Evolutionary conservation across 2,888 invertebrate species (phyloP).

Genomic region (Patella caerulea): DNA sequence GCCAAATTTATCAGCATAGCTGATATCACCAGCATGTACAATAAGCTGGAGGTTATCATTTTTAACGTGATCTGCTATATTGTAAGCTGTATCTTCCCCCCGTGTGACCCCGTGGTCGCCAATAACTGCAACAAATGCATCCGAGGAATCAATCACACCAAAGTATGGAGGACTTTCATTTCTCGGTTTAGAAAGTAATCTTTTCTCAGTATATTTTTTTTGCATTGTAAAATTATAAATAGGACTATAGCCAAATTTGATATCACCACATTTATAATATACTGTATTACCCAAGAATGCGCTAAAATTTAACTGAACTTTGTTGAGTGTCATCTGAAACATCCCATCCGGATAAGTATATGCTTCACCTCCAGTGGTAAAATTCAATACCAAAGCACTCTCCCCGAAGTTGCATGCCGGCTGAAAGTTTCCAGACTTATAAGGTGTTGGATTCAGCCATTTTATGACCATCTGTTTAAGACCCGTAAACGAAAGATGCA

Average conservation of each 20-base stretch:
- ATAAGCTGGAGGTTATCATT: constrained; percentile 28
- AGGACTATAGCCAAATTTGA: constrained; percentile 21
- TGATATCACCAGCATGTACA: constrained; percentile 39
- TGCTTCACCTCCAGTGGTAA: constrained; percentile 14
- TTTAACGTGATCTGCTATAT: constrained; percentile 22
- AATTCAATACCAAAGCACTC: neutral
- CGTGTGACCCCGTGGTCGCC: constrained; percentile 36
- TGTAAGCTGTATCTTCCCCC: constrained; percentile 32
- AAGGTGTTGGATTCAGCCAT: constrained; percentile 29
- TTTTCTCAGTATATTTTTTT: neutral
- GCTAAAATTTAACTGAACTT: constrained; percentile 28
- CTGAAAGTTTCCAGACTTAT: neutral
- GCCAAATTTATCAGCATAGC: constrained; percentile 37
- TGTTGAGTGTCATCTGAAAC: constrained; percentile 32
- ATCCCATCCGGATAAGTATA: constrained; percentile 36
- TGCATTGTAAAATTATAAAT: constrained; percentile 25
- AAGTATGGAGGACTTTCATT: neutral
- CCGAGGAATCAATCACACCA: neutral
- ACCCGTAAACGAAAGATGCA: constrained; percentile 30
- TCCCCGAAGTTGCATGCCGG: constrained; percentile 26
- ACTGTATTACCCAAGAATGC: neutral
- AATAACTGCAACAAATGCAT: constrained; percentile 30
- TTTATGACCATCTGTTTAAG: constrained; percentile 19
- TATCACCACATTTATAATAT: constrained; percentile 37
- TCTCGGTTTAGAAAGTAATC: neutral